Evolutionary conservation across 2,797 vertebrate species (phyloP).

Genomic region (Spondyliosoma cantharus): DNA sequence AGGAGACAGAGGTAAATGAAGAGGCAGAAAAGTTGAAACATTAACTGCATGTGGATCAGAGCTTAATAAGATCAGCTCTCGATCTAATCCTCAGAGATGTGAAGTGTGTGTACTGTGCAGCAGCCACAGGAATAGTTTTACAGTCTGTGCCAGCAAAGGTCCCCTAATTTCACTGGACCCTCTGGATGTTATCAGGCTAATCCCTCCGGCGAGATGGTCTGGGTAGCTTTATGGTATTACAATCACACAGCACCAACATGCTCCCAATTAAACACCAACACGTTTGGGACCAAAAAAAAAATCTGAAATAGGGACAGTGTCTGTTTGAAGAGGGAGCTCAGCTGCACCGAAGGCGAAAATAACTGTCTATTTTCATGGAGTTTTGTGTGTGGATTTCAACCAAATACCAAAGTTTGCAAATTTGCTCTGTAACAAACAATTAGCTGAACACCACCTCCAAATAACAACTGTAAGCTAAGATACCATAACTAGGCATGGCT

Average conservation of each 20-base stretch:
- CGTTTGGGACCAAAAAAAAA: not conserved
- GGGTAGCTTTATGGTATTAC: conserved; percentile 42
- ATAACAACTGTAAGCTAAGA: not conserved
- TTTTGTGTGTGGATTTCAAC: conserved; percentile 6
- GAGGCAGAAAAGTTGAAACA: not conserved
- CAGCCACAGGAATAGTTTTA: conserved; percentile 29
- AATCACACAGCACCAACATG: conserved; percentile 44
- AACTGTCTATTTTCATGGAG: not conserved
- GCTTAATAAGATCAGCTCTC: conserved; percentile 57
- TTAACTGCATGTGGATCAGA: conserved; percentile 42
- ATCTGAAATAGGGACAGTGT: conserved; percentile 10
- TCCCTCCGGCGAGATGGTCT: conserved; percentile 33
- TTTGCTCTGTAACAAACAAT: not conserved
- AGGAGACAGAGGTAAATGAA: conserved; percentile 16
- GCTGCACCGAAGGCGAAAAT: not conserved
- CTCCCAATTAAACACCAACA: conserved; percentile 65
- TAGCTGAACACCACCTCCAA: not conserved
- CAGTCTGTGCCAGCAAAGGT: conserved; percentile 10
- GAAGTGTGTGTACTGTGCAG: conserved; percentile 31
- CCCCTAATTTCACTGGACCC: conserved; percentile 51
- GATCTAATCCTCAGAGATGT: conserved; percentile 43
- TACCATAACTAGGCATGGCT: not conserved
- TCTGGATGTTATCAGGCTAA: conserved; percentile 55
- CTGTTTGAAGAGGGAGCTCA: not conserved
- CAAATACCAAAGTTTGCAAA: not conserved